Evolutionary conservation across 2,888 invertebrate genomes (phyloP).

Genomic region (Antitype chi): DNA sequence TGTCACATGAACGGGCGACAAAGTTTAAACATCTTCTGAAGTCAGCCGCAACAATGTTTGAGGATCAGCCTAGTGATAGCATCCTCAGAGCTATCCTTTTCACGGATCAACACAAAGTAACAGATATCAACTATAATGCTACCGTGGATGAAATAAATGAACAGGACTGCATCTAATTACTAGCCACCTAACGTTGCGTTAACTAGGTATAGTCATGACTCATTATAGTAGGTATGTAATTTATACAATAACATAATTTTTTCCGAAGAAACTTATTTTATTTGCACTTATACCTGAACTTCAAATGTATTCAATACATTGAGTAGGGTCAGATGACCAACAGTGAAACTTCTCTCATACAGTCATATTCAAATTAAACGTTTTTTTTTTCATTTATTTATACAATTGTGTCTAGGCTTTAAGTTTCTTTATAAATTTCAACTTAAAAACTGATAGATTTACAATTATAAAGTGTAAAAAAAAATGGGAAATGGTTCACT

Average conservation of each 20-base stretch:
- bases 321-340: too few species aligned
- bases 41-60: constrained; percentile 17
- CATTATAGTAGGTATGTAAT: background rate
- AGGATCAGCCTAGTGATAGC: constrained; percentile 22
- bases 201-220: background rate
- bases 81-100: constrained; percentile 33
- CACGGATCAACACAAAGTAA: background rate
- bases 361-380: too few species aligned
- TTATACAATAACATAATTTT: background rate
- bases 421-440: too few species aligned
- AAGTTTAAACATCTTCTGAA: constrained; percentile 28
- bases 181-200: background rate
- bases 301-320: too few species aligned
- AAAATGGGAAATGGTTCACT: too few species aligned
- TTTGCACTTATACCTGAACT: background rate
- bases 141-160: background rate
- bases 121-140: background rate
- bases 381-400: too few species aligned
- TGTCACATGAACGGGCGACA: background rate
- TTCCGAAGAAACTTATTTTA: background rate
- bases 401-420: too few species aligned
- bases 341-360: too few species aligned
- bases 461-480: too few species aligned
- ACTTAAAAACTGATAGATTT: too few species aligned
- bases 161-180: background rate